These are phyloP conservation scores for Esox masquinongy DNA, from an alignment of 2,797 vertebrate genomes.

Conservation along the genomic window DNA sequence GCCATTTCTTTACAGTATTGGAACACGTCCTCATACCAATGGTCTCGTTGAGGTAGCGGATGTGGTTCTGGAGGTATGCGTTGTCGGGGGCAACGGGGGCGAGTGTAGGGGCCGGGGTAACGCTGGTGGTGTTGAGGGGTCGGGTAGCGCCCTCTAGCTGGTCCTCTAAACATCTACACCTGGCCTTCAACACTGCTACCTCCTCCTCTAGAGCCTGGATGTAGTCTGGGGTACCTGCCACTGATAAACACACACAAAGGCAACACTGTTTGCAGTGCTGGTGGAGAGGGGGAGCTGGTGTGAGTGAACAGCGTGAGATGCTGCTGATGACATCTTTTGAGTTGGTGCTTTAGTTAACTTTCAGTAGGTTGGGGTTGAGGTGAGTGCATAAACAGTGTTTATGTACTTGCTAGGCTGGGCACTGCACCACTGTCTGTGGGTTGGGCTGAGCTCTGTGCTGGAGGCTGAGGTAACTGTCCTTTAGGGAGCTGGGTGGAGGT, in stretches of 20 bases:
- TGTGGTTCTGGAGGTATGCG: conserved; percentile 62
- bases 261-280: not conserved
- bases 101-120: not conserved
- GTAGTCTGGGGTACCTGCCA: conserved; percentile 53
- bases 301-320: not conserved
- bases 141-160: conserved; percentile 51
- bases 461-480: conserved; percentile 1
- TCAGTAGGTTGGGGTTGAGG: not conserved
- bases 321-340: not conserved
- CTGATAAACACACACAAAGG: not conserved
- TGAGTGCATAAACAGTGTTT: not conserved
- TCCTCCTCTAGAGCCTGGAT: conserved; percentile 69
- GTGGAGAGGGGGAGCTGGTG: not conserved
- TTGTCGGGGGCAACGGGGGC: conserved; percentile 44
- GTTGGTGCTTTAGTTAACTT: not conserved
- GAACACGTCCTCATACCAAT: conserved; percentile 39
- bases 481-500: conserved; percentile 14
- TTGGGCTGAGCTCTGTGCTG: not conserved
- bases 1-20: not conserved
- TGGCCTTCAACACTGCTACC: conserved; percentile 60
- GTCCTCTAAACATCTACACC: conserved; percentile 58
- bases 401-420: conserved; percentile 51
- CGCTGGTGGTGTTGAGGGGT: conserved; percentile 8
- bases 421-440: conserved; percentile 16
- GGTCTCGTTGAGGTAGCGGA: conserved; percentile 54